Percentiles rank a stretch among this genome's conserved stretches.
phyloP scores from a whole-genome alignment of 2,797 vertebrate species.

The Nyctalus aviator region DNA sequence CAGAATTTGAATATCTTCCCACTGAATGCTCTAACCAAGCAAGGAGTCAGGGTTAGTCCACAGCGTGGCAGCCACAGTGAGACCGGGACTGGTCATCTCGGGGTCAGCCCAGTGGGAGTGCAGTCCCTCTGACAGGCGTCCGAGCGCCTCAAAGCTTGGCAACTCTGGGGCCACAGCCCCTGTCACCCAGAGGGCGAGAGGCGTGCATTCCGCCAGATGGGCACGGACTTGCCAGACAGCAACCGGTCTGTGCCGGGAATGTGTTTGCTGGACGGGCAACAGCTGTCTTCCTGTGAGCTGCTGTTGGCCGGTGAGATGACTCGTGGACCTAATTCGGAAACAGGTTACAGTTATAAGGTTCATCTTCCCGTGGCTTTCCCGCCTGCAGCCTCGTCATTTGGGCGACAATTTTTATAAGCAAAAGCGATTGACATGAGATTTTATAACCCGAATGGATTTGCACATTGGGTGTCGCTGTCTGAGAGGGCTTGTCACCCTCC shows the following conservation, averaged over 20 bases:
- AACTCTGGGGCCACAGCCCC: not conserved
- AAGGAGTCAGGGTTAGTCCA: rapidly evolving
- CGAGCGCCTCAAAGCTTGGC: not conserved
- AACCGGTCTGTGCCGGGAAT: constrained; percentile 75
- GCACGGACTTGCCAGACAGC: constrained; percentile 73
- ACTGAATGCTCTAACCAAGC: not conserved
- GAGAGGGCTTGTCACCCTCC: constrained; percentile 15
- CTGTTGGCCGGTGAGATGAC: constrained; percentile 39
- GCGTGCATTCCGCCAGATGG: constrained; percentile 81
- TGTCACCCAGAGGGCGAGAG: constrained; percentile 67
- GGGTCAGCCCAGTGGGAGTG: not conserved
- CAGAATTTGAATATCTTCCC: not conserved
- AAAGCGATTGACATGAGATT: not conserved
- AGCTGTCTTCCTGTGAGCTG: constrained; percentile 70
- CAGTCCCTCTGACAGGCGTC: not conserved
- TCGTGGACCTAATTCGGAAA: constrained; percentile 65
- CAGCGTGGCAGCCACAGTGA: not conserved
- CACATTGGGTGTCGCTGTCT: not conserved
- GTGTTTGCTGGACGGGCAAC: constrained; percentile 78
- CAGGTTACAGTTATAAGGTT: constrained; percentile 52
- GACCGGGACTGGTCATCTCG: rapidly evolving
- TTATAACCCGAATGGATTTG: not conserved
- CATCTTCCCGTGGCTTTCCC: not conserved
- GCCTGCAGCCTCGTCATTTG: not conserved
- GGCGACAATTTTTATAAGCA: constrained; percentile 1